A percentile compares a stretch with the other conserved stretches of the same genome.
Evolutionary conservation across 2,888 invertebrate genomes (phyloP).

Genomic region (Shargacucullia verbasci): DNA sequence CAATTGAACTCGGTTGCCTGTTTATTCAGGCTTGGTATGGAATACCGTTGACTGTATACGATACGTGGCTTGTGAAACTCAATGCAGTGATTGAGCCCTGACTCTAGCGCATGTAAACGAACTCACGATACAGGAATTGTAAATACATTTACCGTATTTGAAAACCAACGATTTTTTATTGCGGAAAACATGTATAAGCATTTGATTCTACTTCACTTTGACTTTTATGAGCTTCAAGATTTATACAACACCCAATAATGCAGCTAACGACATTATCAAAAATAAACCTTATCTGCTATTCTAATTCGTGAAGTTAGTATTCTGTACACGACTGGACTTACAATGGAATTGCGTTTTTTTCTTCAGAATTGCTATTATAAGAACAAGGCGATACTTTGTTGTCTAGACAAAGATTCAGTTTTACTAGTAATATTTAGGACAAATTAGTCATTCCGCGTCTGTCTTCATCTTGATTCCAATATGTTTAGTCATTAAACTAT

Average conservation of each 20-base stretch:
- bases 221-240: constrained; percentile 33
- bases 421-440: constrained; percentile 23
- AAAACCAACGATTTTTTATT: constrained; percentile 1
- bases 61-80: too few species aligned
- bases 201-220: constrained; percentile 12
- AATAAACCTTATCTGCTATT: constrained; percentile 50
- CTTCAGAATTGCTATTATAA: constrained; percentile 31
- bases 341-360: constrained; percentile 43
- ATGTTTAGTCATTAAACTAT: constrained; percentile 45
- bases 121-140: too few species aligned
- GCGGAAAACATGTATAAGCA: constrained; percentile 11
- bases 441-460: constrained; percentile 40
- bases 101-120: too few species aligned
- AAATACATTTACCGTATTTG: too few species aligned
- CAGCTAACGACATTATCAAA: constrained; percentile 49
- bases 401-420: constrained; percentile 39
- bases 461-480: constrained; percentile 33
- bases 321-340: constrained; percentile 34
- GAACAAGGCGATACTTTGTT: constrained; percentile 32
- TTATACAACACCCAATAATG: constrained; percentile 14
- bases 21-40: too few species aligned
- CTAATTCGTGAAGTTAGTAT: constrained; percentile 48
- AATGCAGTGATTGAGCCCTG: too few species aligned
- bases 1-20: too few species aligned
- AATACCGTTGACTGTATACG: too few species aligned